Evolutionary conservation across 2,797 vertebrate species (phyloP).

Genomic region (Sciaenops ocellatus): DNA sequence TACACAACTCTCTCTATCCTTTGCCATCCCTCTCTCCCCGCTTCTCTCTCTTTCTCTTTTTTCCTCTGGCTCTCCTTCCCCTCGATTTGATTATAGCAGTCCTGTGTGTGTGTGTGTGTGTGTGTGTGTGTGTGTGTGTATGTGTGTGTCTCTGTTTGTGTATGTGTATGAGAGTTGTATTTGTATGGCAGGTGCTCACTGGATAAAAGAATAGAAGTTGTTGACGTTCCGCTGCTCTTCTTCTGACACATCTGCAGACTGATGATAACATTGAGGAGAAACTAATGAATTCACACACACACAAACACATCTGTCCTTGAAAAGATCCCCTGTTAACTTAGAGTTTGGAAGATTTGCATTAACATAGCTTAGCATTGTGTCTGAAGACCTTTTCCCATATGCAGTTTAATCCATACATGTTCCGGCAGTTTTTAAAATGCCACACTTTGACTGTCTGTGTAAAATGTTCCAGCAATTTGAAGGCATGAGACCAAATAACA

Average conservation of each 20-base stretch:
- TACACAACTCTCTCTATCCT: constrained; percentile 53
- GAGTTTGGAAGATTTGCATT: constrained; percentile 50
- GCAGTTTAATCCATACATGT: constrained; percentile 22
- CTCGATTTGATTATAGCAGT: constrained; percentile 36
- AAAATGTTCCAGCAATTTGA: constrained; percentile 14
- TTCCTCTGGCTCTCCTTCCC: constrained; percentile 28
- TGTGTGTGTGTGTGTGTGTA: constrained; percentile 22
- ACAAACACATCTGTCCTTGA: constrained; percentile 36
- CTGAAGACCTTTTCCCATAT: constrained; percentile 34
- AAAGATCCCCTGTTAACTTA: constrained; percentile 26
- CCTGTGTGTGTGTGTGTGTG: constrained; percentile 14
- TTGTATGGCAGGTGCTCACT: constrained; percentile 55
- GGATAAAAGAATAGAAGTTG: constrained; percentile 57
- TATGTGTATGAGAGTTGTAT: constrained; percentile 2
- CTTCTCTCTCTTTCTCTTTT: constrained; percentile 16
- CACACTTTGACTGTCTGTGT: background rate
- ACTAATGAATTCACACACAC: constrained; percentile 37
- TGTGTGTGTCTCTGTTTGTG: background rate
- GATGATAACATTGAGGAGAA: constrained; percentile 65
- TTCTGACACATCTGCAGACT: constrained; percentile 57
- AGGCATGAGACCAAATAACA: background rate
- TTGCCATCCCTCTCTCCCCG: constrained; percentile 12
- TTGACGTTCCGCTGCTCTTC: constrained; percentile 33
- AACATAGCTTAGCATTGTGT: constrained; percentile 29
- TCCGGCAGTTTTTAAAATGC: background rate